phyloP scores from a whole-genome alignment of 2,888 invertebrate genomes.

The Brenthis ino region DNA sequence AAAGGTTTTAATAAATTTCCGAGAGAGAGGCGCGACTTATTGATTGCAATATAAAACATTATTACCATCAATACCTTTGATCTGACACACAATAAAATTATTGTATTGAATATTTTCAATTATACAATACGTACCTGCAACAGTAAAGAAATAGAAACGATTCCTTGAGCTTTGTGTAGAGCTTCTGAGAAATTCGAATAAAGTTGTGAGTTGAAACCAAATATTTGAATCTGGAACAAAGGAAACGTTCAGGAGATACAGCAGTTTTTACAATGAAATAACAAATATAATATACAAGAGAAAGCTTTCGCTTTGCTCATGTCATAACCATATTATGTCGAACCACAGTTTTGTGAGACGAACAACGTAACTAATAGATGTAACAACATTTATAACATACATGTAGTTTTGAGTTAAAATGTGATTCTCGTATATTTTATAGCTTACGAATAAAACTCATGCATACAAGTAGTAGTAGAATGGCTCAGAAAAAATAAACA shows the following conservation, averaged over 20 bases:
- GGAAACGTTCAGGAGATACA: slow-evolving; percentile 22
- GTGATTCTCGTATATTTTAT: not conserved
- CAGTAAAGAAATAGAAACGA: slow-evolving; percentile 96
- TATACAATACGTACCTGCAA: slow-evolving; percentile 88
- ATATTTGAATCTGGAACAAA: slow-evolving; percentile 96
- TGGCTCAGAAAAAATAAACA: not conserved
- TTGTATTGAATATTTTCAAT: slow-evolving; percentile 11
- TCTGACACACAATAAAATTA: slow-evolving; percentile 5
- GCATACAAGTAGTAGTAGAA: too few relatives aligned
- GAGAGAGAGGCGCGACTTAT: not conserved
- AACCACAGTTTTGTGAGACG: too few relatives aligned
- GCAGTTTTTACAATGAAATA: not conserved
- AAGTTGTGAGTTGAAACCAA: slow-evolving; percentile 98
- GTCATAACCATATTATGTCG: too few relatives aligned
- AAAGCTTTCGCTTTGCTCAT: too few relatives aligned
- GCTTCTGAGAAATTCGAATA: slow-evolving; percentile 98
- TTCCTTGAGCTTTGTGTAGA: slow-evolving; percentile 95
- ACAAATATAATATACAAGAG: not conserved
- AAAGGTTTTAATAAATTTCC: not conserved
- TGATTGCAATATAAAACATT: not conserved
- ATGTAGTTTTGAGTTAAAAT: not conserved
- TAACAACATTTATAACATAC: too few relatives aligned
- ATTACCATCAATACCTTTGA: slow-evolving; percentile 3
- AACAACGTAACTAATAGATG: too few relatives aligned
- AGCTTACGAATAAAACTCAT: too few relatives aligned